Evolutionary conservation across 2,888 invertebrate genomes (phyloP).

Genomic region (Diaperis boleti): DNA sequence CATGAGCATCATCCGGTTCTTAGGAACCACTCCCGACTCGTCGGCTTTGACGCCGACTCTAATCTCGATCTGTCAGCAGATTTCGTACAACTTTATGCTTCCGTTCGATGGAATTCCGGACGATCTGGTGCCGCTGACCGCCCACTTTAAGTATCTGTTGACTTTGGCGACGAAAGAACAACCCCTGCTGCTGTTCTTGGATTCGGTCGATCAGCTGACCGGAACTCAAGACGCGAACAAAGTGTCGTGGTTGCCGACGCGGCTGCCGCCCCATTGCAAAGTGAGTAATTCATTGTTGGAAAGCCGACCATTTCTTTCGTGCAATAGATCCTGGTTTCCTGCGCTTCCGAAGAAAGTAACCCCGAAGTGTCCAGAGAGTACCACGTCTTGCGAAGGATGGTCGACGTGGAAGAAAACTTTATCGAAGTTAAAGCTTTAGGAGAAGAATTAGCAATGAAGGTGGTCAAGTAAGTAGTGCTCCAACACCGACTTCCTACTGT

Average conservation of each 20-base stretch:
- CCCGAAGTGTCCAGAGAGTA: constrained; percentile 90
- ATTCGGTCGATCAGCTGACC: constrained; percentile 97
- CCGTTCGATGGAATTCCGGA: constrained; percentile 96
- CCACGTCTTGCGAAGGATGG: constrained; percentile 86
- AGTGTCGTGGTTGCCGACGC: constrained; percentile 95
- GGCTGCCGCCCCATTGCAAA: constrained; percentile 90
- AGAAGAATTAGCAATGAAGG: constrained; percentile 93
- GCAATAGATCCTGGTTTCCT: constrained; percentile 92
- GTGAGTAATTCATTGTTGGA: constrained; percentile 69
- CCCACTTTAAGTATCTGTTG: constrained; percentile 94
- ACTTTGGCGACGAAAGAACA: constrained; percentile 85
- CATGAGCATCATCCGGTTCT: constrained; percentile 89
- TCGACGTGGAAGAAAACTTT: constrained; percentile 89
- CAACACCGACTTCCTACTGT: constrained; percentile 10
- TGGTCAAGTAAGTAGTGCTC: constrained; percentile 75
- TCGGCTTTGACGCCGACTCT: constrained; percentile 94
- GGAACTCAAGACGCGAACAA: constrained; percentile 95
- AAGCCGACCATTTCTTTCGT: too few species aligned
- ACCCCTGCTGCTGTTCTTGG: constrained; percentile 91
- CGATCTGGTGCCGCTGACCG: constrained; percentile 94
- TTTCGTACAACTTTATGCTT: constrained; percentile 91
- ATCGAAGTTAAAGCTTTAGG: constrained; percentile 91
- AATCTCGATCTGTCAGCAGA: constrained; percentile 94
- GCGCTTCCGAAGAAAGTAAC: constrained; percentile 88
- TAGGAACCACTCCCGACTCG: constrained; percentile 97